Percentiles rank a stretch among this genome's conserved stretches.
These are phyloP conservation scores for Tetranychus truncatus DNA, from an alignment of 2,888 invertebrate species.

Conservation along the genomic window DNA sequence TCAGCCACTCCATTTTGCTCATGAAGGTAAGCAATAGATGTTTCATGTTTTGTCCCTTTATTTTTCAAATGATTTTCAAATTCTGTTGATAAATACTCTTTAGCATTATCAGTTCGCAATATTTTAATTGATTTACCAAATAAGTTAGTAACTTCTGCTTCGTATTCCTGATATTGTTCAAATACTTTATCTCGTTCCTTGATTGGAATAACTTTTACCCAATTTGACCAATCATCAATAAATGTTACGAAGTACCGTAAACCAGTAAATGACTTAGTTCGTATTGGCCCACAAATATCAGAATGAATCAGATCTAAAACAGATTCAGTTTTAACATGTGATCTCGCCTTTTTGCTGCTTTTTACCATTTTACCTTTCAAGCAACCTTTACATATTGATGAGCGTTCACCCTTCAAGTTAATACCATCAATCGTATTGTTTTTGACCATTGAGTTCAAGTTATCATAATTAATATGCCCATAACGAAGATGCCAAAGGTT, in stretches of 20 bases:
- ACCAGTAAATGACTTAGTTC: background rate
- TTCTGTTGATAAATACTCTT: conserved; percentile 19
- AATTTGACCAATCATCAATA: conserved; percentile 4
- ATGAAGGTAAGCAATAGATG: conserved; percentile 22
- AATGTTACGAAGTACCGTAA: conserved; percentile 6
- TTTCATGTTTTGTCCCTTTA: conserved; percentile 23
- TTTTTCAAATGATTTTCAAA: conserved; percentile 19
- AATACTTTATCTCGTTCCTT: conserved; percentile 9
- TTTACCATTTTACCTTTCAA: background rate
- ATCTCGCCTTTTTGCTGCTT: no score
- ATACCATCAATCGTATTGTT: background rate
- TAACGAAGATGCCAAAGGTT: background rate
- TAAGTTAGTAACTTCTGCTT: background rate
- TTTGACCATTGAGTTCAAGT: background rate
- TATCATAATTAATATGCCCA: background rate
- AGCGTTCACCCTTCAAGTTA: background rate
- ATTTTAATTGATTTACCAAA: conserved; percentile 1
- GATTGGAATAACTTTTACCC: background rate
- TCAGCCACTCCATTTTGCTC: conserved; percentile 26
- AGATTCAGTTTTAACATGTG: no score
- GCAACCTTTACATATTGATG: background rate
- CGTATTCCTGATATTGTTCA: background rate
- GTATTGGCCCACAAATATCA: conserved; percentile 16
- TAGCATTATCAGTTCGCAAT: conserved; percentile 11
- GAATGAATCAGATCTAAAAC: background rate